These are phyloP conservation scores for Bombus impatiens DNA, from an alignment of 1,140 invertebrate species.

Conservation along the genomic window DNA sequence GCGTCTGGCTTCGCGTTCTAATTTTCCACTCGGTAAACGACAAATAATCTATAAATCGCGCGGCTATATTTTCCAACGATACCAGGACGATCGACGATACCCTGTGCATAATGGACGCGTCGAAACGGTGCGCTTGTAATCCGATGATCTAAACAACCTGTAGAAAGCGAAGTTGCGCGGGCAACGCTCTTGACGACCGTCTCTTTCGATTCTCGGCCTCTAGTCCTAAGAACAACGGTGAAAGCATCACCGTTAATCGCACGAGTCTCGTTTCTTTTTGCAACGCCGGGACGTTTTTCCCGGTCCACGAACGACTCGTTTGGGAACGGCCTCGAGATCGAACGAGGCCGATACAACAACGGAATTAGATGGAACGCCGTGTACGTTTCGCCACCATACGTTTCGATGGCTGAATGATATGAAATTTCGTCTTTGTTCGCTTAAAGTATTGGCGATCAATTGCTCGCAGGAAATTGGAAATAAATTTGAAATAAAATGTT, in stretches of 20 bases:
- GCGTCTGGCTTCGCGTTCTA: not conserved
- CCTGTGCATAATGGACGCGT: not conserved
- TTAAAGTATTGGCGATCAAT: too few relatives aligned
- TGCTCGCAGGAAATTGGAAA: too few relatives aligned
- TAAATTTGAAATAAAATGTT: too few relatives aligned
- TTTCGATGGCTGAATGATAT: not conserved
- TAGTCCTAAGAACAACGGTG: constrained; percentile 55
- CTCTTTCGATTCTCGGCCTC: constrained; percentile 39
- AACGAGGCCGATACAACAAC: not conserved
- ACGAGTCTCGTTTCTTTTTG: constrained; percentile 40
- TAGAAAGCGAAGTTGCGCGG: constrained; percentile 63
- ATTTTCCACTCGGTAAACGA: constrained; percentile 17
- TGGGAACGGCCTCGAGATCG: not conserved
- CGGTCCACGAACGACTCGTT: not conserved
- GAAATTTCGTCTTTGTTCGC: not conserved
- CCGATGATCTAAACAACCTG: constrained; percentile 56
- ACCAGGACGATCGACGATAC: too few relatives aligned
- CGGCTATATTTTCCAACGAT: not conserved
- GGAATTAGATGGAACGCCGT: not conserved
- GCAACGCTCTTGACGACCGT: constrained; percentile 42
- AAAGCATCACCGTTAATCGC: constrained; percentile 60
- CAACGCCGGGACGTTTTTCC: constrained; percentile 5
- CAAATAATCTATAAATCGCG: not conserved
- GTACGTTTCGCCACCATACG: not conserved
- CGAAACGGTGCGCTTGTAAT: constrained; percentile 31